Evolutionary conservation across 2,888 invertebrate species (phyloP).

Genomic region (Adelognathus sp.): DNA sequence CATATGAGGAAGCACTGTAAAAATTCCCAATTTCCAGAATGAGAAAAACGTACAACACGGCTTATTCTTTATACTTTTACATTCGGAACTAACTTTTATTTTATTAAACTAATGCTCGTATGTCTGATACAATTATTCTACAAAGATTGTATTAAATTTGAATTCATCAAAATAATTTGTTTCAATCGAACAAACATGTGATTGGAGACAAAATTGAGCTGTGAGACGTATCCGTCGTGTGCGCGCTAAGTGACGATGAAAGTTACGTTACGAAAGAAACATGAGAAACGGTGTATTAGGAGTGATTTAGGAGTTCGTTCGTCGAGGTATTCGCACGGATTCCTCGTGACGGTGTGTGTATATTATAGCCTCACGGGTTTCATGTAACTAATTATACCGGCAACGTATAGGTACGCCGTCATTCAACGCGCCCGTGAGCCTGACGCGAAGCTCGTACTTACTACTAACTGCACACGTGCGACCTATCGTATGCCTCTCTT

Average conservation of each 20-base stretch:
- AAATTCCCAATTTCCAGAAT: too few relatives aligned
- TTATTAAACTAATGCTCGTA: too few relatives aligned
- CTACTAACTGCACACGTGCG: slow-evolving; percentile 24
- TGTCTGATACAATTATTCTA: too few relatives aligned
- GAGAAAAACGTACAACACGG: too few relatives aligned
- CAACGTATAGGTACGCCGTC: slow-evolving; percentile 26
- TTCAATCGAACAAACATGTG: too few relatives aligned
- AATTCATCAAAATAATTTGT: neutral
- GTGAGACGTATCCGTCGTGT: neutral
- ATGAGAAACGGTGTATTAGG: slow-evolving; percentile 18
- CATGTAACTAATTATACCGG: slow-evolving; percentile 36
- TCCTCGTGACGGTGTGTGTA: neutral
- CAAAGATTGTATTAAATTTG: too few relatives aligned
- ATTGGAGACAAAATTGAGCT: neutral
- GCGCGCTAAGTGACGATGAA: slow-evolving; percentile 35
- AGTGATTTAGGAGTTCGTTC: slow-evolving; percentile 24
- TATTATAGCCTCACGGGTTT: neutral
- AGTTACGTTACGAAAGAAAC: slow-evolving; percentile 27
- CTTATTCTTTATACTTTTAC: too few relatives aligned
- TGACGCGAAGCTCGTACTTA: neutral
- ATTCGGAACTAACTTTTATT: too few relatives aligned
- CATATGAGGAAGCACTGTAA: too few relatives aligned
- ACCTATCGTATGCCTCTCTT: slow-evolving; percentile 5
- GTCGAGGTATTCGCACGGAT: slow-evolving; percentile 24
- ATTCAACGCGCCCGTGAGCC: slow-evolving; percentile 26